Percentiles rank a stretch among this genome's conserved stretches.
Conservation (phyloP, 2,113 vertebrate species). For the Enhydra lutris region DNA sequence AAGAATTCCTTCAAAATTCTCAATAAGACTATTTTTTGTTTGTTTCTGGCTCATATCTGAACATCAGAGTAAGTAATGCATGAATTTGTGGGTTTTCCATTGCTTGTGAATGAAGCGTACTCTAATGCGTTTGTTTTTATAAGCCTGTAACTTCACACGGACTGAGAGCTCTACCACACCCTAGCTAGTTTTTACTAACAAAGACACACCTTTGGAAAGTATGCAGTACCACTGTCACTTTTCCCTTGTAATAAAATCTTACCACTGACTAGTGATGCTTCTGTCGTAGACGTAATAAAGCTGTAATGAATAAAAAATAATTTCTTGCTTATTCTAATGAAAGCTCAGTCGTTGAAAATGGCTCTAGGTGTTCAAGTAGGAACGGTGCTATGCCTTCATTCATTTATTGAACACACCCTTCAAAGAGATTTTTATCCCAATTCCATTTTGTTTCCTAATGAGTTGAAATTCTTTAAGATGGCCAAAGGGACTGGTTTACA, state of each 20-base stretch:
- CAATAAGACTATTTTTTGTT: background rate
- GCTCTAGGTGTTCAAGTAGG: background rate
- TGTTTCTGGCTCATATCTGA: background rate
- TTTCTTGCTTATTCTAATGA: background rate
- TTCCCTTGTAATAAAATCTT: conserved; percentile 36
- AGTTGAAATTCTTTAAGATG: background rate
- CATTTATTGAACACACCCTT: background rate
- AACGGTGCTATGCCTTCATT: background rate
- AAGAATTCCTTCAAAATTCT: background rate
- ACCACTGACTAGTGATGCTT: background rate
- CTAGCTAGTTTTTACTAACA: background rate
- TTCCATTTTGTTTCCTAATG: background rate
- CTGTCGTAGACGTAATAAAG: background rate
- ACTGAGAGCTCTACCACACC: background rate
- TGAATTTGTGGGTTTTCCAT: background rate
- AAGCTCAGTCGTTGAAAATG: background rate
- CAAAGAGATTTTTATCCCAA: conserved; percentile 26
- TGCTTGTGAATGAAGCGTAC: background rate
- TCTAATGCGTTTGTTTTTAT: background rate
- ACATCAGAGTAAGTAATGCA: background rate
- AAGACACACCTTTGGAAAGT: conserved; percentile 58
- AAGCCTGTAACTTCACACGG: background rate
- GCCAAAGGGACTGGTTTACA: background rate
- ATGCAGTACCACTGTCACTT: conserved; percentile 21
- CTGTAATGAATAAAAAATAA: background rate